Evolutionary conservation across 2,113 vertebrate genomes (phyloP).

Genomic region (Theristicus caerulescens): DNA sequence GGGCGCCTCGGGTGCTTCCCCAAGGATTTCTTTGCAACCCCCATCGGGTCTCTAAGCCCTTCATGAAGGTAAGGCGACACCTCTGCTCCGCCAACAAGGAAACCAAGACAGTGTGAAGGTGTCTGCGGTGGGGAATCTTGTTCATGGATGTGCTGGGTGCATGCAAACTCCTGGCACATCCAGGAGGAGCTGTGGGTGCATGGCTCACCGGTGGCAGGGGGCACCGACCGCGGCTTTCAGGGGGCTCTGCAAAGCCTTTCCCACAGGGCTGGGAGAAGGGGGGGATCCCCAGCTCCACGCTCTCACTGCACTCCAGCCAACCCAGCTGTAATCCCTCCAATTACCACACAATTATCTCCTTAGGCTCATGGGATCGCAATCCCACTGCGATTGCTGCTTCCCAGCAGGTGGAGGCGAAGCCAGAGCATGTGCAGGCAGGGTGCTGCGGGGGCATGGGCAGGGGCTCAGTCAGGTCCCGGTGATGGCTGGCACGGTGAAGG

Average conservation of each 20-base stretch:
- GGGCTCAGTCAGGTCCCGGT: accelerated
- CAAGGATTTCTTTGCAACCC: not conserved
- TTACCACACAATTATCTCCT: not conserved
- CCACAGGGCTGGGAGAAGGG: not conserved
- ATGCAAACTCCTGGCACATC: not conserved
- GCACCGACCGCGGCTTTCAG: accelerated
- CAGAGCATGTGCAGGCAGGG: not conserved
- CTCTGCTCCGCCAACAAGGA: not conserved
- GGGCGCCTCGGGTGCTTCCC: not conserved
- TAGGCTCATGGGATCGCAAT: not conserved
- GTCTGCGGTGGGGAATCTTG: not conserved
- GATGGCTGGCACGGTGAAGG: accelerated
- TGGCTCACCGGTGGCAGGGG: not conserved
- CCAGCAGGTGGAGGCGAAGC: not conserved
- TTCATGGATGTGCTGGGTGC: accelerated
- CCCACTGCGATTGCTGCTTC: not conserved
- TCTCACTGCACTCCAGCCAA: accelerated
- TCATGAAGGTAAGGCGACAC: not conserved
- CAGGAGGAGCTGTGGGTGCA: not conserved
- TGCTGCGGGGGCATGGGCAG: not conserved
- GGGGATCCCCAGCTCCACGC: accelerated
- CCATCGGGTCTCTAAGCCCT: not conserved
- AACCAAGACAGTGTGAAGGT: not conserved
- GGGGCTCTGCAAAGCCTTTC: not conserved
- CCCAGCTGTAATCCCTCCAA: not conserved